Percentiles rank a stretch among this genome's conserved stretches.
These are phyloP conservation scores for Coccyzus lansbergi DNA, from an alignment of 2,797 vertebrate genomes.

Conservation along the genomic window DNA sequence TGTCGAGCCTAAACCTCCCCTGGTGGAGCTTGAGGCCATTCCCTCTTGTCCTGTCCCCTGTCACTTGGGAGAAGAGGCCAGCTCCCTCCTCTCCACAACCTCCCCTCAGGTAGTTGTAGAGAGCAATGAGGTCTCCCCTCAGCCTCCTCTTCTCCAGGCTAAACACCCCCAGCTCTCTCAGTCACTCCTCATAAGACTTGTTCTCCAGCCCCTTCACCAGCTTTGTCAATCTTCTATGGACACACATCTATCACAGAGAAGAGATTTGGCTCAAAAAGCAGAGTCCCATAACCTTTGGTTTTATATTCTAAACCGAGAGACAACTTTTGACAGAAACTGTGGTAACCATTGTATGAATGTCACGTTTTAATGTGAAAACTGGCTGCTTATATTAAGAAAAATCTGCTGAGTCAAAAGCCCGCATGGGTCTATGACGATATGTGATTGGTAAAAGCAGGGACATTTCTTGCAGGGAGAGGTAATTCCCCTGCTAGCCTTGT, in stretches of 20 bases:
- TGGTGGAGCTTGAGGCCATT: no score
- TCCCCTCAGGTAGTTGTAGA: no score
- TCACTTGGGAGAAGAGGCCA: no score
- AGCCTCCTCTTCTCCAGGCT: no score
- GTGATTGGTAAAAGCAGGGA: accelerated
- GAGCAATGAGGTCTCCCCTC: no score
- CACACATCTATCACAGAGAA: not conserved
- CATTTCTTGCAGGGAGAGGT: not conserved
- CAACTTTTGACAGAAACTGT: not conserved
- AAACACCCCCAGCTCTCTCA: no score
- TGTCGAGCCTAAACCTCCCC: no score
- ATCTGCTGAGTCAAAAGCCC: not conserved
- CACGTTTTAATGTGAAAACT: not conserved
- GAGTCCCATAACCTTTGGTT: not conserved
- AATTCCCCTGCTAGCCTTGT: not conserved
- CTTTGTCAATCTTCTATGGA: no score
- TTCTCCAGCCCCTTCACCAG: no score
- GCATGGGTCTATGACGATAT: accelerated
- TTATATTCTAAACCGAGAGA: not conserved
- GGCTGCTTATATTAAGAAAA: not conserved
- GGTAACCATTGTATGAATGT: not conserved
- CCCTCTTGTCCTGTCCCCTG: no score
- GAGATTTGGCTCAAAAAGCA: not conserved
- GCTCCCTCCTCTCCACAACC: no score
- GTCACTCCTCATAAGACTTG: no score